phyloP scores from a whole-genome alignment of 2,797 vertebrate genomes.

The Esox masquinongy region DNA sequence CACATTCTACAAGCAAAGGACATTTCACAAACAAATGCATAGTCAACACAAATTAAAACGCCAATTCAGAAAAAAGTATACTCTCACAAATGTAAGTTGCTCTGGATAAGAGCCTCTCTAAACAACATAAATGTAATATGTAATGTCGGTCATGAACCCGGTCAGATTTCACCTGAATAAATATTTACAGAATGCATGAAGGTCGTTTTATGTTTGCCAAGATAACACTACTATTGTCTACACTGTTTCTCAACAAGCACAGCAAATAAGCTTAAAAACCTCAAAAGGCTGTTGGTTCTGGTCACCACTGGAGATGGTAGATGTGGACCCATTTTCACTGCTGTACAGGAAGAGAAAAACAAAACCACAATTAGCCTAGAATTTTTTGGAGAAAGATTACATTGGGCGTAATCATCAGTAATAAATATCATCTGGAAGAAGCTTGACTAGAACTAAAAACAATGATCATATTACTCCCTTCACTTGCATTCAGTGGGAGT shows the following conservation, averaged over 20 bases:
- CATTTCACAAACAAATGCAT: background rate
- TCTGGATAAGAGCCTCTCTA: too few relatives aligned
- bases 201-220: slow-evolving; percentile 2
- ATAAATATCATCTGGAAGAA: background rate
- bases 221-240: slow-evolving; percentile 8
- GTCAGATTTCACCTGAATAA: slow-evolving; percentile 6
- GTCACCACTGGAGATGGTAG: slow-evolving; percentile 66
- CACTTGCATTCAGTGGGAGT: too few relatives aligned
- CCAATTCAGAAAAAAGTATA: background rate
- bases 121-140: too few relatives aligned
- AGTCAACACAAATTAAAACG: background rate
- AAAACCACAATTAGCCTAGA: slow-evolving; percentile 23
- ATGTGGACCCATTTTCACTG: slow-evolving; percentile 71
- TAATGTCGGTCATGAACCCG: slow-evolving; percentile 10
- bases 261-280: slow-evolving; percentile 56
- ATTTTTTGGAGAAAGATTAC: background rate
- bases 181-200: background rate
- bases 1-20: slow-evolving; percentile 71
- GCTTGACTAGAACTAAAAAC: too few relatives aligned
- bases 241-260: background rate
- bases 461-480: too few relatives aligned
- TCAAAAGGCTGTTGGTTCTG: slow-evolving; percentile 72
- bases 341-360: slow-evolving; percentile 55
- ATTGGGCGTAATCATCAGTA: background rate
- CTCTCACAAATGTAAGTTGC: background rate